Conservation (phyloP, 2,113 vertebrate species). For the Scatophagus argus region DNA sequence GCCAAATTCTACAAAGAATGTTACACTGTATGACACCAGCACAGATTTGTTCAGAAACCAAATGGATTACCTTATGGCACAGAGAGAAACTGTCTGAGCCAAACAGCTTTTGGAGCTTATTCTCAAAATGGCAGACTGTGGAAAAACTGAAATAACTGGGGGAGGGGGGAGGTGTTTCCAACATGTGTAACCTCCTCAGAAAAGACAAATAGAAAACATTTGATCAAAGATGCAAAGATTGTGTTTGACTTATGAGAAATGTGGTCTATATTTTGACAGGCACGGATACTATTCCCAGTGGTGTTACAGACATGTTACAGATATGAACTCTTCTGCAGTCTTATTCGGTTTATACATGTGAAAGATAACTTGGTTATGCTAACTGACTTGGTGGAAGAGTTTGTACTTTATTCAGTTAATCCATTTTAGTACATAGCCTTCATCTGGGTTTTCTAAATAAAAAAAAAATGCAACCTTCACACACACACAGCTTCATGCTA, state of each 20-base stretch:
- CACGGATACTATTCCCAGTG: background rate
- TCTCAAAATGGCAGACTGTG: conserved; percentile 3
- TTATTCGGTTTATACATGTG: background rate
- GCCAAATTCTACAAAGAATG: background rate
- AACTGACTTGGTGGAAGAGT: background rate
- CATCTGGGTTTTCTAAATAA: background rate
- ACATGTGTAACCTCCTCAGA: conserved; percentile 1
- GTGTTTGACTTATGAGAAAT: background rate
- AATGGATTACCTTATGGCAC: conserved; percentile 24
- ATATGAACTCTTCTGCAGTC: background rate
- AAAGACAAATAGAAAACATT: background rate
- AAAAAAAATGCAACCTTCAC: background rate
- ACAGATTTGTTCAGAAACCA: conserved; percentile 36
- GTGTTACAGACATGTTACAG: background rate
- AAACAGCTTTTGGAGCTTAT: conserved; percentile 16
- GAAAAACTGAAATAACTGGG: conserved; percentile 11
- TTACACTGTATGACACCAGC: background rate
- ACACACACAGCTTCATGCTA: background rate
- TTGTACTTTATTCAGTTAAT: background rate
- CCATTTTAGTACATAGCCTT: background rate
- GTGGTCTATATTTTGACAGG: background rate
- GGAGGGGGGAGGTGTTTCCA: background rate
- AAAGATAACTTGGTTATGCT: background rate
- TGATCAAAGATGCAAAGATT: background rate
- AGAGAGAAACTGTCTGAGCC: background rate